phyloP scores from a whole-genome alignment of 2,797 vertebrate genomes.

The Synaphobranchus kaupii region DNA sequence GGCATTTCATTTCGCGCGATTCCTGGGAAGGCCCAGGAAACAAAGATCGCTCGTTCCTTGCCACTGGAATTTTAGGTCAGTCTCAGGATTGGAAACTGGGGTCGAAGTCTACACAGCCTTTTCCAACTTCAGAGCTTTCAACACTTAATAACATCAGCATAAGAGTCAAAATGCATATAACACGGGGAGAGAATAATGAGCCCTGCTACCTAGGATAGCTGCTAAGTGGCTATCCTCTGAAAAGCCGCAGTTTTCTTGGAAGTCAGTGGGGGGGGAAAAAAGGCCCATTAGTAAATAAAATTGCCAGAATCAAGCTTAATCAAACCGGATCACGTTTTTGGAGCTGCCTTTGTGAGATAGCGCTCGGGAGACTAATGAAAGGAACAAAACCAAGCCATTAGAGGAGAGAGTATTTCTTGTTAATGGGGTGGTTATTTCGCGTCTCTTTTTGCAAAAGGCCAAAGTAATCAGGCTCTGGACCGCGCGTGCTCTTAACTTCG shows the following conservation, averaged over 20 bases:
- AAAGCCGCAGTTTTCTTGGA: not conserved
- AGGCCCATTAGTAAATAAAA: not conserved
- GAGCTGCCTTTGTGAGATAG: conserved; percentile 19
- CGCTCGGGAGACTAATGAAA: conserved; percentile 38
- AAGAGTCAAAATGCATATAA: not conserved
- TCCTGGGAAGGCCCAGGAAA: not conserved
- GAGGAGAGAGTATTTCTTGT: conserved; percentile 41
- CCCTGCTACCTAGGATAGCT: not conserved
- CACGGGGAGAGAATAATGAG: not conserved
- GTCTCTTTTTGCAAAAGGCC: conserved; percentile 35
- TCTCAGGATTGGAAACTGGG: not conserved
- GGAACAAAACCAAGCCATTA: conserved; percentile 32
- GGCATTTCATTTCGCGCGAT: not conserved
- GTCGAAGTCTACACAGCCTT: not conserved
- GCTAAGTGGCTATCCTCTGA: not conserved
- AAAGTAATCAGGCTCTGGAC: conserved; percentile 40
- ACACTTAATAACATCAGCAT: not conserved
- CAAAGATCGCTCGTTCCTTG: not conserved
- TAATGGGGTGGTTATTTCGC: conserved; percentile 34
- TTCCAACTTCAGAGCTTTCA: not conserved
- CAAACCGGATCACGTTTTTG: conserved; percentile 19
- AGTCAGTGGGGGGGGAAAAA: not conserved
- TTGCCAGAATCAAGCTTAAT: not conserved
- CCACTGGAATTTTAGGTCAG: not conserved
- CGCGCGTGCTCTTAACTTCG: not conserved